These are phyloP conservation scores for Chymomyza procnemis DNA, from an alignment of 2,888 invertebrate species.

Conservation along the genomic window DNA sequence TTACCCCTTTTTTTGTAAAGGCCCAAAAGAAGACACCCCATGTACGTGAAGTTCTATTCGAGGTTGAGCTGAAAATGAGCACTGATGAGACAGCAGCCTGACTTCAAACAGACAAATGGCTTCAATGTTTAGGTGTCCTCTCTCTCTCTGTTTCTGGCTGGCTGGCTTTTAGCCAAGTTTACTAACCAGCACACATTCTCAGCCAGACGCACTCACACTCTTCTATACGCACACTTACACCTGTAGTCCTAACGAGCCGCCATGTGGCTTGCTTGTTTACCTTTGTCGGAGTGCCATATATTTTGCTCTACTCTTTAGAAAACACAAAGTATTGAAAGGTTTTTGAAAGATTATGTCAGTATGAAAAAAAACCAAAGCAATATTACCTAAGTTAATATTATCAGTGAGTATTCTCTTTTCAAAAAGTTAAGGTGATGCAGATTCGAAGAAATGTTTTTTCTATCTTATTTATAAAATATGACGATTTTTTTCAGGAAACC, in stretches of 20 bases:
- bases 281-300: constrained; percentile 28
- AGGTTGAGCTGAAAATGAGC: constrained; percentile 22
- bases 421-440: no score
- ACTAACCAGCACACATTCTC: constrained; percentile 8
- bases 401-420: no score
- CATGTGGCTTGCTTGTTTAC: constrained; percentile 24
- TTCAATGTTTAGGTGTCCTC: constrained; percentile 35
- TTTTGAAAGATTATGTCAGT: no score
- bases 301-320: background rate
- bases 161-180: constrained; percentile 21
- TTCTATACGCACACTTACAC: background rate
- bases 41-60: constrained; percentile 9
- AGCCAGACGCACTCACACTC: background rate
- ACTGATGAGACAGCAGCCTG: constrained; percentile 41
- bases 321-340: background rate
- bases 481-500: no score
- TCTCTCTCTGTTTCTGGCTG: no score
- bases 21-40: constrained; percentile 3
- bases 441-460: no score
- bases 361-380: no score
- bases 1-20: constrained; percentile 32
- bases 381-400: no score
- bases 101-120: constrained; percentile 62
- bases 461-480: no score
- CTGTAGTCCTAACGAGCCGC: constrained; percentile 8